Conservation (phyloP, 2,888 invertebrate species). For the Dromius quadrimaculatus region DNA sequence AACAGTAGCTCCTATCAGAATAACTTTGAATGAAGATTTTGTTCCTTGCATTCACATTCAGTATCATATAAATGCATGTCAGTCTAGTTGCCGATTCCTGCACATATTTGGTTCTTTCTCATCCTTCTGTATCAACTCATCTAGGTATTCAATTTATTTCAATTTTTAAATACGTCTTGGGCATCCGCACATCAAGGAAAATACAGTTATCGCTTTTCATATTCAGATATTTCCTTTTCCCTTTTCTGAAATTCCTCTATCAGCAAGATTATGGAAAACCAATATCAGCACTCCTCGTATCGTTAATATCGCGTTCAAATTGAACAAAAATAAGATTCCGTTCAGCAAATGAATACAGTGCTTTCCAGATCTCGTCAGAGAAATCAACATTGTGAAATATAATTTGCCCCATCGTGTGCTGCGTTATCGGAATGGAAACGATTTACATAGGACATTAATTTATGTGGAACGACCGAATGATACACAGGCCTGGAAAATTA, state of each 20-base stretch:
- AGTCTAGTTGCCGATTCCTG: too few relatives aligned
- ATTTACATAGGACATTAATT: slow-evolving; percentile 49
- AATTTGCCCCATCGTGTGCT: slow-evolving; percentile 39
- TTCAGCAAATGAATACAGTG: slow-evolving; percentile 29
- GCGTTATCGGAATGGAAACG: slow-evolving; percentile 14
- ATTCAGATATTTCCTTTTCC: slow-evolving; percentile 12
- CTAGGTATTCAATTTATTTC: slow-evolving; percentile 14
- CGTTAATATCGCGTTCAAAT: slow-evolving; percentile 36
- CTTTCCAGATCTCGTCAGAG: slow-evolving; percentile 4
- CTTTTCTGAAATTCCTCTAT: slow-evolving; percentile 25
- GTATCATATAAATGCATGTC: too few relatives aligned
- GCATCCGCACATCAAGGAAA: slow-evolving; percentile 16
- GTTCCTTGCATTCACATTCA: too few relatives aligned
- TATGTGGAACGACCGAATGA: slow-evolving; percentile 27
- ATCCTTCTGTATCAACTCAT: too few relatives aligned
- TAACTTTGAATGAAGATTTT: too few relatives aligned
- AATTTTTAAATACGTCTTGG: slow-evolving; percentile 5
- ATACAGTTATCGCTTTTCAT: slow-evolving; percentile 26
- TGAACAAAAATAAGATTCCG: slow-evolving; percentile 44
- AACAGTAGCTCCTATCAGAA: too few relatives aligned
- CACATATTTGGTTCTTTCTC: too few relatives aligned
- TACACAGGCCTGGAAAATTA: neutral
- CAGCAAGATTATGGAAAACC: slow-evolving; percentile 36
- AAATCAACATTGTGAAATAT: slow-evolving; percentile 40
- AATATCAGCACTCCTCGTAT: slow-evolving; percentile 35